Conservation (phyloP, 2,797 vertebrate genomes). For the Cyclopterus lumpus region DNA sequence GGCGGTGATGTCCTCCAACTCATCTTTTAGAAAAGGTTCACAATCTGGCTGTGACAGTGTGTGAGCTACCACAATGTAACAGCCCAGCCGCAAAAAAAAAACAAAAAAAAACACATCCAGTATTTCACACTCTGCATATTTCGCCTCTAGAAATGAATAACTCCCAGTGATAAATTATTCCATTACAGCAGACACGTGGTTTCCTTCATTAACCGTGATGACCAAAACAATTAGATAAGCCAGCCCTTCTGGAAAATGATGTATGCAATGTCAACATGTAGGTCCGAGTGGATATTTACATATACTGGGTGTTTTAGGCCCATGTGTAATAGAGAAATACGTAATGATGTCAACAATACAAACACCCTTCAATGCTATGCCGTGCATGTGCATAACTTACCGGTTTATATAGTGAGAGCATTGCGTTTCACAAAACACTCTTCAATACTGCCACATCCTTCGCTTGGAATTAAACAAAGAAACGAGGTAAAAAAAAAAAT, state of each 20-base stretch:
- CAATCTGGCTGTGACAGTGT: slow-evolving; percentile 8
- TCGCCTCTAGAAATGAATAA: not conserved
- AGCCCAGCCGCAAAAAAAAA: not conserved
- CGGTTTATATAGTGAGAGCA: slow-evolving; percentile 83
- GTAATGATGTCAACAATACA: not conserved
- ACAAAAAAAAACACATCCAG: not conserved
- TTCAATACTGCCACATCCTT: slow-evolving; percentile 51
- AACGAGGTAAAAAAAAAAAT: not conserved
- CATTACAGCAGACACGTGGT: slow-evolving; percentile 2
- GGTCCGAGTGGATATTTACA: not conserved
- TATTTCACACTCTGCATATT: slow-evolving; percentile 6
- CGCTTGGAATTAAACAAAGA: not conserved
- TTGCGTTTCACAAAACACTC: slow-evolving; percentile 43
- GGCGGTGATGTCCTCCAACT: not conserved
- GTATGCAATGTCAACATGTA: not conserved
- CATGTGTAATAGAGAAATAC: not conserved
- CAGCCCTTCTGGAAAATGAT: not conserved
- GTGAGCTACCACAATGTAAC: not conserved
- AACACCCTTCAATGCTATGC: not conserved
- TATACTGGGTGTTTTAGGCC: not conserved
- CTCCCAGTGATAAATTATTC: slow-evolving; percentile 12
- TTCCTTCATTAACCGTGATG: not conserved
- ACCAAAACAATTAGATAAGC: not conserved
- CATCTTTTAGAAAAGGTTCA: slow-evolving; percentile 18
- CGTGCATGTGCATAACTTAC: slow-evolving; percentile 65